phyloP scores from a whole-genome alignment of 2,797 vertebrate species.

The Nyctibius grandis region DNA sequence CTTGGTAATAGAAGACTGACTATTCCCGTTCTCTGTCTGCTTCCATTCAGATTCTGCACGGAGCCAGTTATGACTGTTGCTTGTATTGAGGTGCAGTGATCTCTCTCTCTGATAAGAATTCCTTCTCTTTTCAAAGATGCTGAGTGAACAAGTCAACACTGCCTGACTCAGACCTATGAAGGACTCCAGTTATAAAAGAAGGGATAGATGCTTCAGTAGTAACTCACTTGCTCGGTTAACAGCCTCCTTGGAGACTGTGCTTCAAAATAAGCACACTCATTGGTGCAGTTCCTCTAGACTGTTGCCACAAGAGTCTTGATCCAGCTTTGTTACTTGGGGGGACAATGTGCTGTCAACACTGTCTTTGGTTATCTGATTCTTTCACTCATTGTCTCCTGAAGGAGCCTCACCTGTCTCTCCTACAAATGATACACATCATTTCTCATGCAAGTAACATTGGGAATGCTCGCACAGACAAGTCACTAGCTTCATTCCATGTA shows the following conservation, averaged over 20 bases:
- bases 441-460: fast-evolving
- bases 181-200: background rate
- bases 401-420: background rate
- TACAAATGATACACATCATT: background rate
- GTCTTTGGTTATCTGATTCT: background rate
- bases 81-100: background rate
- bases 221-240: background rate
- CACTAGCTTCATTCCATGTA: background rate
- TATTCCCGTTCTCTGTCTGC: background rate
- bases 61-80: background rate
- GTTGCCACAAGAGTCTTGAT: background rate
- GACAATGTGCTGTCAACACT: background rate
- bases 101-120: background rate
- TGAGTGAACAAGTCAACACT: background rate
- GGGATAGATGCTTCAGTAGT: background rate
- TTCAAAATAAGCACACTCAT: background rate
- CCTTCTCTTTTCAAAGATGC: background rate
- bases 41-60: background rate
- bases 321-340: background rate
- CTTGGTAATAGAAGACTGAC: background rate
- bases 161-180: background rate
- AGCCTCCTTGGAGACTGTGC: background rate
- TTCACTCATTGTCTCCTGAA: background rate
- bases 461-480: background rate
- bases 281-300: fast-evolving